Conservation (phyloP, 92 coral and sea anemone species). For the Virgularia gustaviana region DNA sequence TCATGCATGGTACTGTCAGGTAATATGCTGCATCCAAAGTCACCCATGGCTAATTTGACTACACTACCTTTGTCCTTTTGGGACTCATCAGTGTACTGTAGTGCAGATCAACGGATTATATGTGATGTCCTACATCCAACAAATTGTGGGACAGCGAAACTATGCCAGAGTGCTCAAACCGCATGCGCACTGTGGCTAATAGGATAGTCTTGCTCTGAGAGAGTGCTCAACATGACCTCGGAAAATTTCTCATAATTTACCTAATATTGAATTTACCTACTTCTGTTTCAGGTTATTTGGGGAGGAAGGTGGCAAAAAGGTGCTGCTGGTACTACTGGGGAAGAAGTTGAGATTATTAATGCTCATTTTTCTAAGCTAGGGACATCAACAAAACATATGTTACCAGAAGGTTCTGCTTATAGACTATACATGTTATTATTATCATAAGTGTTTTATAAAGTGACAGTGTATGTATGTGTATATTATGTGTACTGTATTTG, state of each 20-base stretch:
- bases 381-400: slow-evolving; percentile 58
- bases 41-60: neutral
- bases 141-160: too few species aligned
- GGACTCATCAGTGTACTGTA: too few species aligned
- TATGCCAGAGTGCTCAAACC: too few species aligned
- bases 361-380: slow-evolving; percentile 66
- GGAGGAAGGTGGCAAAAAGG: slow-evolving; percentile 72
- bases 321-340: slow-evolving; percentile 68
- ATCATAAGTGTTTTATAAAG: too few species aligned
- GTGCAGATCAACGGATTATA: too few species aligned
- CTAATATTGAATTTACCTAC: too few species aligned
- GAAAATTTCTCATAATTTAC: too few species aligned
- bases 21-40: slow-evolving; percentile 16
- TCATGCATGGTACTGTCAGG: slow-evolving; percentile 80
- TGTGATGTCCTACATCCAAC: too few species aligned
- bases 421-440: neutral
- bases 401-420: slow-evolving; percentile 53
- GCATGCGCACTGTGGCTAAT: too few species aligned
- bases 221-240: too few species aligned
- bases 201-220: too few species aligned
- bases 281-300: slow-evolving; percentile 36
- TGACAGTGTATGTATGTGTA: neutral
- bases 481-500: neutral
- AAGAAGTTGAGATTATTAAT: slow-evolving; percentile 65
- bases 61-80: neutral